Percentiles rank a stretch among this genome's conserved stretches.
phyloP scores from a whole-genome alignment of 2,888 invertebrate species.

The Epinotia bilunana region DNA sequence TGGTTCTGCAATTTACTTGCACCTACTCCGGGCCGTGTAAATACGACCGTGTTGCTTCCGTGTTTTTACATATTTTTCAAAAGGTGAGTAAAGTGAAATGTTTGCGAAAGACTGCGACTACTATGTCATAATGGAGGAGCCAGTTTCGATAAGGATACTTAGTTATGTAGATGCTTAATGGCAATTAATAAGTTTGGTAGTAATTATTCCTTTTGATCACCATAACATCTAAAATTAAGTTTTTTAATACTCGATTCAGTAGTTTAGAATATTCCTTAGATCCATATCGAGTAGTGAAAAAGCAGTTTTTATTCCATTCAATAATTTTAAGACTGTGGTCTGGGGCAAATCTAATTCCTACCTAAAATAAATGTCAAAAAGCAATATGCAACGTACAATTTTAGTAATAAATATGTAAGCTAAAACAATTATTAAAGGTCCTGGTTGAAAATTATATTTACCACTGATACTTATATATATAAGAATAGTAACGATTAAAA shows the following conservation, averaged over 20 bases:
- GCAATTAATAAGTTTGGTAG: not conserved
- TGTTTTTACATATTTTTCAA: not conserved
- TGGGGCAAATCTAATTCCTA: slow-evolving; percentile 12
- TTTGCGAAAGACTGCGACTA: slow-evolving; percentile 37
- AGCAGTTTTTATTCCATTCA: slow-evolving; percentile 7
- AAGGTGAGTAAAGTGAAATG: slow-evolving; percentile 12
- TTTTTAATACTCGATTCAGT: not conserved
- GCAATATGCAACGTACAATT: slow-evolving; percentile 44
- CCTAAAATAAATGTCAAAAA: slow-evolving; percentile 39
- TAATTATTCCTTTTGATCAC: not conserved
- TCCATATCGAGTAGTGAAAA: not conserved
- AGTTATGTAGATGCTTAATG: not conserved
- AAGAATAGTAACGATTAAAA: slow-evolving; percentile 19
- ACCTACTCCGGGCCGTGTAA: too few relatives aligned
- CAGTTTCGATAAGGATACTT: slow-evolving; percentile 7
- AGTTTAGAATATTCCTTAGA: slow-evolving; percentile 15
- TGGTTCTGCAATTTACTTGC: too few relatives aligned
- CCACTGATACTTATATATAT: slow-evolving; percentile 22
- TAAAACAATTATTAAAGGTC: slow-evolving; percentile 27
- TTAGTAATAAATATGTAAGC: slow-evolving; percentile 38
- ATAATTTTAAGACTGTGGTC: slow-evolving; percentile 13
- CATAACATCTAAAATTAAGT: not conserved
- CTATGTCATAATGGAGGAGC: slow-evolving; percentile 8
- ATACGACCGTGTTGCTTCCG: not conserved
- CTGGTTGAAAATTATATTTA: slow-evolving; percentile 43